Base-by-base conservation (phyloP, 2,888 invertebrate species). In the Chrysolina haemoptera region DNA sequence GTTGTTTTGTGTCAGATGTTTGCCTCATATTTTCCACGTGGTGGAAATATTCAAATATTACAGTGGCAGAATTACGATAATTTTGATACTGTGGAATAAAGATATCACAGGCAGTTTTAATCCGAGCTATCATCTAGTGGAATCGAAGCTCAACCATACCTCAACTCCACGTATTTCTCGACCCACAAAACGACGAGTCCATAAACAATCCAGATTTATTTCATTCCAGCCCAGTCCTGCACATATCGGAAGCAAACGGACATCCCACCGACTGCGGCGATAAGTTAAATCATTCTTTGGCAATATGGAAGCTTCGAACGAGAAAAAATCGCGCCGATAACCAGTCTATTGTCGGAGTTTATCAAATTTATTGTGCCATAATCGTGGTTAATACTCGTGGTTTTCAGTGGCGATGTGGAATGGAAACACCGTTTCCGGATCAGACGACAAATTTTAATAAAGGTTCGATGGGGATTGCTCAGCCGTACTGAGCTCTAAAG, bases 201-300 rank as follows among this genome's bases (percentile, higher is more conserved):
- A 35, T 35, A 35, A 35, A 35, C 35, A 35, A 35, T 35, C 35
- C 35, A 6, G 35, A 35, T 35, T 35, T 6, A 35, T 48, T 10
- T 16, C 8, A 10, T 22, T 20, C 16, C 10, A 67, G 20, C 8
- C 68, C 68, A 27, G 14, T 20, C 16, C 68, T 68, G 68, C 18
- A 22, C 22, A 18, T 20, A 53, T 53, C 53, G 79, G 75, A 78
- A 76, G 78, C 78, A 77, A 75, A 50, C 78, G 79, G 82, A 82
- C 81, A 80, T 82, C 79, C 81, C 75, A 73, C 75, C 67, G 78
- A 80, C 77, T 81, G 81, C 73, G 79, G 81, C 73, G 79, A 81
- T 79, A 82, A 81, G 82, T 85, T 27, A 85, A 85, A 85, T 85
- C 85, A 84, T 75, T 66, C 73, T 62, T 59, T 46, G 77, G 68